phyloP scores from a whole-genome alignment of 2,888 invertebrate species.

The Lamellibrachia satsuma region DNA sequence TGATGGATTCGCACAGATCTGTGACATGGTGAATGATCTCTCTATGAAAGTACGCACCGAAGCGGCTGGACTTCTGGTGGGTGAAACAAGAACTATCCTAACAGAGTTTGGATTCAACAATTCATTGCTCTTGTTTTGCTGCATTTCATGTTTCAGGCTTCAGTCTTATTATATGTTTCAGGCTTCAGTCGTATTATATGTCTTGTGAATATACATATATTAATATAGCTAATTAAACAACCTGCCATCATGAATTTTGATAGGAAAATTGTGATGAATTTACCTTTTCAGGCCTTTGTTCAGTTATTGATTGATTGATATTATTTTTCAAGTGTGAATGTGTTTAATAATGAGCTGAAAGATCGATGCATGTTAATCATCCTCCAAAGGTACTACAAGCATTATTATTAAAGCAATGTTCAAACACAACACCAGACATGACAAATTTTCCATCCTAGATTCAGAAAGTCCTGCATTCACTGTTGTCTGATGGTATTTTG shows the following conservation, averaged over 20 bases:
- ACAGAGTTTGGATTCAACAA: neutral
- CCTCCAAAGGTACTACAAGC: too few relatives aligned
- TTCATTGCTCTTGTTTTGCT: neutral
- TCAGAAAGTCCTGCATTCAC: too few relatives aligned
- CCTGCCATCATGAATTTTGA: neutral
- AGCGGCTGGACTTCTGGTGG: slow-evolving; percentile 80
- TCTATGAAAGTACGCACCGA: slow-evolving; percentile 84
- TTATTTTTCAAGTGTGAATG: neutral
- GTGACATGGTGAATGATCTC: slow-evolving; percentile 90
- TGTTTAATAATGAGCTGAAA: neutral
- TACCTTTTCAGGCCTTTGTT: neutral
- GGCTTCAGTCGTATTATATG: neutral
- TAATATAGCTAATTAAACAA: neutral
- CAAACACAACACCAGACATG: too few relatives aligned
- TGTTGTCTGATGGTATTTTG: too few relatives aligned
- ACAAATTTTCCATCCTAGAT: too few relatives aligned
- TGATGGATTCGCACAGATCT: slow-evolving; percentile 95
- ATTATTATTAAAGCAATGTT: too few relatives aligned
- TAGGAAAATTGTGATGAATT: neutral
- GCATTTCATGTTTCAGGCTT: neutral
- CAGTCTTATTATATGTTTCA: neutral
- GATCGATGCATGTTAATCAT: too few relatives aligned
- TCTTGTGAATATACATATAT: neutral
- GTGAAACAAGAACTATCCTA: slow-evolving; percentile 25
- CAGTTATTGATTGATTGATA: too few relatives aligned